phyloP scores from a whole-genome alignment of 2,888 invertebrate species.

The Lasioglossum morio region DNA sequence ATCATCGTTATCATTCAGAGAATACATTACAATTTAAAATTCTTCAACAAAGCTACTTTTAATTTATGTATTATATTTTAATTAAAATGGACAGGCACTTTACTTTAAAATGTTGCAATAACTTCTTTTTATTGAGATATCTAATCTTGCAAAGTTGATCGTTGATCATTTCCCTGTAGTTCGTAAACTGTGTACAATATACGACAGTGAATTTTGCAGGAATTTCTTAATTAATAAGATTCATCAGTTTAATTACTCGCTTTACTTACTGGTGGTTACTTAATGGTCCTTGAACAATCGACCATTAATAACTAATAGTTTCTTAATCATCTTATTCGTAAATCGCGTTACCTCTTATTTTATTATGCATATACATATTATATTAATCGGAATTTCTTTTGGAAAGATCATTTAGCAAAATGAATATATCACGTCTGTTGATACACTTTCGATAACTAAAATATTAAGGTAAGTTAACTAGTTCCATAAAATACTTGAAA shows the following conservation, averaged over 20 bases:
- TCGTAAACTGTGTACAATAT: background rate
- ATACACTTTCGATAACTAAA: background rate
- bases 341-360: background rate
- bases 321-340: background rate
- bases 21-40: background rate
- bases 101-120: background rate
- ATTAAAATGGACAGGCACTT: background rate
- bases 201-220: background rate
- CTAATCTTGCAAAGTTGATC: background rate
- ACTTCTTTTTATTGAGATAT: background rate
- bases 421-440: background rate
- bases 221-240: background rate
- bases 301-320: background rate
- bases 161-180: background rate
- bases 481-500: background rate
- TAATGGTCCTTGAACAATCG: background rate
- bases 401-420: background rate
- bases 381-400: background rate
- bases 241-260: background rate
- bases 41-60: background rate
- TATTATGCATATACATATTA: background rate
- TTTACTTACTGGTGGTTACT: background rate
- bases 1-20: background rate
- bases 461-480: background rate
- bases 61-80: too few relatives aligned